phyloP scores from a whole-genome alignment of 2,113 vertebrate genomes.

The Cebidichthys violaceus region DNA sequence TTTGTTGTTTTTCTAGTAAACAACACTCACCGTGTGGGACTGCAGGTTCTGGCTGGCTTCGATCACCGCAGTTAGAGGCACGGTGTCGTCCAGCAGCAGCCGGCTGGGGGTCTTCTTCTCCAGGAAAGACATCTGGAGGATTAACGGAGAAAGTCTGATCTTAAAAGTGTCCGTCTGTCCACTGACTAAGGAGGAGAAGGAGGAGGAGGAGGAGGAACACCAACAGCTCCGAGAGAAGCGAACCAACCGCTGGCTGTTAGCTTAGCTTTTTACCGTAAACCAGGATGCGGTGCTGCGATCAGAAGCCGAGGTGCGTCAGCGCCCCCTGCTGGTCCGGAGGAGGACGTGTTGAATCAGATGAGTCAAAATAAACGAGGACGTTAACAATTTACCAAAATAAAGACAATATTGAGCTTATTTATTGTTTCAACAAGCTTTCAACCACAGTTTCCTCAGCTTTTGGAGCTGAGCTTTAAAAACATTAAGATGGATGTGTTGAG shows the following conservation, averaged over 20 bases:
- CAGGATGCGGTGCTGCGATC: conserved; percentile 38
- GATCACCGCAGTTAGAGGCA: conserved; percentile 90
- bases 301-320: not conserved
- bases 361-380: not conserved
- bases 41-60: conserved; percentile 94
- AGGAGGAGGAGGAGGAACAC: not conserved
- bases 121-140: conserved; percentile 86
- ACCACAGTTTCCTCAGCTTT: not conserved
- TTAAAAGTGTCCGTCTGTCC: too few species aligned
- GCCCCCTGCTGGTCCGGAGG: conserved; percentile 39
- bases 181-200: not conserved
- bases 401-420: not conserved
- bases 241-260: not conserved
- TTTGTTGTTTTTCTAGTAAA: not conserved
- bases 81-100: conserved; percentile 92
- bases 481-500: too few species aligned
- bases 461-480: too few species aligned
- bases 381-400: not conserved
- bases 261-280: conserved; percentile 35
- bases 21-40: conserved; percentile 91
- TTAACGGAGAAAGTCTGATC: too few species aligned
- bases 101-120: conserved; percentile 88
- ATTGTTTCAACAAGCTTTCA: not conserved
- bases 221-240: not conserved
- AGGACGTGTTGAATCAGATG: not conserved